Base-by-base conservation (phyloP, 2,113 vertebrate species). In the Leptosomus discolor region DNA sequence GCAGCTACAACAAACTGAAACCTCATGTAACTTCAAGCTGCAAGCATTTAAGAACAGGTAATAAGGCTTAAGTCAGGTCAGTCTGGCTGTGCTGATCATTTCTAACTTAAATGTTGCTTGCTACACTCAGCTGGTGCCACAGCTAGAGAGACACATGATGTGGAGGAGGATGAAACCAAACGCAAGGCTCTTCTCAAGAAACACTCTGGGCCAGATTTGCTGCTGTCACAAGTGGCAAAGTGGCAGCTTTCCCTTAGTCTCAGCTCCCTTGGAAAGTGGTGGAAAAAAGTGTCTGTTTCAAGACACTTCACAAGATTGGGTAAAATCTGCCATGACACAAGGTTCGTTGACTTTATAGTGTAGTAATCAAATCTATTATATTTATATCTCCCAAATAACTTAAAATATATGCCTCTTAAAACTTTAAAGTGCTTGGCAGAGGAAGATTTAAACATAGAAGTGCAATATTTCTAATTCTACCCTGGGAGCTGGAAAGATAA, bases 211-310 rank as follows among this genome's bases (percentile, higher is more conserved):
- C 54, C 91, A 96, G 76, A 89, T 85, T 97, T 95, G 69, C 61
- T 96, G 77, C 73, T 93, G 81, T 89, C 85, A 76, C 53, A 95
- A 95, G 56, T 78, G 81, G 63, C 79, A 96, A 95, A 95, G 56
- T 78, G 81, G 63, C 79, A 96, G 75, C 78, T 83, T 94, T 91
- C 79, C 80, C 45, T 94, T 29, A 82, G 5, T 84, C 63, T 94
- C 87, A 83, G 48, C 56, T 92, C 46, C 74, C 48, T 58, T 29
- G 53, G 45, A 76, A 90, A 68, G n/a, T 18, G 18, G 29, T 17
- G 30, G 46, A 26, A 56, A 68, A 69, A 48, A 15, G 24, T 60
- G 48, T 48, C 16, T 95, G 41, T 73, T 95, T 93, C 64, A 74
- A 93, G 84, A 46, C 8, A 46, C 24, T 92, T 81, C 29, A 58